Evolutionary conservation across 2,113 vertebrate genomes (phyloP), one percentile per base, ranked within the genome.

Genomic region (Chloropsis hardwickii): DNA sequence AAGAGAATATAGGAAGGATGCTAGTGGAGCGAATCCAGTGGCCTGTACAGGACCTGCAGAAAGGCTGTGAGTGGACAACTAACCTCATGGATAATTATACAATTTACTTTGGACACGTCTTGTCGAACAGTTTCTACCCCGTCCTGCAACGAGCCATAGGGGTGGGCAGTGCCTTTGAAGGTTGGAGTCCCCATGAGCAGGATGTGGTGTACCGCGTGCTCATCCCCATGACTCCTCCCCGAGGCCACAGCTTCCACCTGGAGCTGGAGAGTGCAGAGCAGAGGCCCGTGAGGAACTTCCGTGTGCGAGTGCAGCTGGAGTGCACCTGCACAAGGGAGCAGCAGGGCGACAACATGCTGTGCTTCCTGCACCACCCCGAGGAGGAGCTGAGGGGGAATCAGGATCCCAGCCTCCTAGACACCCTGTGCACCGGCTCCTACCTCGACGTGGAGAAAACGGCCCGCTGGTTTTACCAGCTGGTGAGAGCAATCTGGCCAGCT

Each of bases 61-160:
- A 0, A 45, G 61, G 61, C 40, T 35, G 61, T 2, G 25, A 44
- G 15, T 31, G 48, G 50, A 5, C 3, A 37, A 45, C 2, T 3
- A 2, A 4, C 15, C 15, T 80, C 3, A 37, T 80, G 61, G 77
- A 54, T 4, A 37, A 15, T 8, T 65, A 54, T 3, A 9, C 2
- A 0, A 1, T 14, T 35, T 17, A 11, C 2, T 53, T 29, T 18
- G 20, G 39, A 5, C 15, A 11, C 1, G 3, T 80, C 12, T 24
- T 56, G 33, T 23, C 40, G 0, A 4, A 56, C 2, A 56, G 33
- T 19, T 80, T 31, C 33, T 45, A 53, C 21, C 61, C 61, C 2
- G 8, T 29, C 15, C 54, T 22, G 9, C 19, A 60, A 5, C 14
- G 28, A 50, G 65, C 79, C 65, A 69, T 69, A 0, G 53, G 65